Percentiles rank a stretch among this genome's conserved stretches.
phyloP scores from a whole-genome alignment of 2,888 invertebrate species.

The Fragum sueziense region DNA sequence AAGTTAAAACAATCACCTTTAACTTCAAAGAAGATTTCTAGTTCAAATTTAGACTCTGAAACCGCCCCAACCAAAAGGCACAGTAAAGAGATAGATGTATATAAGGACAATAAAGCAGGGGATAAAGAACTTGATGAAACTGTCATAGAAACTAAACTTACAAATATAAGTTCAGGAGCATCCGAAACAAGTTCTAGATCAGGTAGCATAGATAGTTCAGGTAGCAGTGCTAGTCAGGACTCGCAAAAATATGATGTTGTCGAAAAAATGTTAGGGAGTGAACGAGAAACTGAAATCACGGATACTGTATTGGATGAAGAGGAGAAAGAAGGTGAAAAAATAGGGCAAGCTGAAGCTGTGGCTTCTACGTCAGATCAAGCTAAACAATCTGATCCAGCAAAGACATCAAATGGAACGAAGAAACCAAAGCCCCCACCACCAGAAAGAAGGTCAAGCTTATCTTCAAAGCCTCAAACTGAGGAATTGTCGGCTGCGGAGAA shows the following conservation, averaged over 20 bases:
- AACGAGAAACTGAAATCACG: slow-evolving; percentile 35
- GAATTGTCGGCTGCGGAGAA: slow-evolving; percentile 12
- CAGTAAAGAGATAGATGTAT: slow-evolving; percentile 32
- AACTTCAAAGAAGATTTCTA: slow-evolving; percentile 46
- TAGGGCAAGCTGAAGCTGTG: neutral
- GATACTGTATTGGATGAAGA: slow-evolving; percentile 14
- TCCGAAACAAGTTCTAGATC: slow-evolving; percentile 33
- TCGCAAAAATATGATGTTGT: slow-evolving; percentile 71
- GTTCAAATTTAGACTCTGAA: slow-evolving; percentile 47
- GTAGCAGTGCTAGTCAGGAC: slow-evolving; percentile 68
- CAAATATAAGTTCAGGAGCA: slow-evolving; percentile 46
- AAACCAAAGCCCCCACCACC: slow-evolving; percentile 73
- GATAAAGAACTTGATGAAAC: slow-evolving; percentile 25
- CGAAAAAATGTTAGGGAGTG: slow-evolving; percentile 24
- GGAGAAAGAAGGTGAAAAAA: neutral
- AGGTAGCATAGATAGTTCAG: slow-evolving; percentile 67
- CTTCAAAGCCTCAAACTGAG: slow-evolving; percentile 60
- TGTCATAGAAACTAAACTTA: slow-evolving; percentile 44
- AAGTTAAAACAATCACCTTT: slow-evolving; percentile 32
- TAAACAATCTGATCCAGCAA: neutral
- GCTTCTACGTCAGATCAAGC: neutral
- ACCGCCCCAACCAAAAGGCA: slow-evolving; percentile 11
- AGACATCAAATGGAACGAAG: slow-evolving; percentile 36
- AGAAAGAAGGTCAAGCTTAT: slow-evolving; percentile 70
- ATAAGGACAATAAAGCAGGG: slow-evolving; percentile 38